Base-by-base conservation (phyloP, 2,797 vertebrate genomes). In the Champsocephalus esox region DNA sequence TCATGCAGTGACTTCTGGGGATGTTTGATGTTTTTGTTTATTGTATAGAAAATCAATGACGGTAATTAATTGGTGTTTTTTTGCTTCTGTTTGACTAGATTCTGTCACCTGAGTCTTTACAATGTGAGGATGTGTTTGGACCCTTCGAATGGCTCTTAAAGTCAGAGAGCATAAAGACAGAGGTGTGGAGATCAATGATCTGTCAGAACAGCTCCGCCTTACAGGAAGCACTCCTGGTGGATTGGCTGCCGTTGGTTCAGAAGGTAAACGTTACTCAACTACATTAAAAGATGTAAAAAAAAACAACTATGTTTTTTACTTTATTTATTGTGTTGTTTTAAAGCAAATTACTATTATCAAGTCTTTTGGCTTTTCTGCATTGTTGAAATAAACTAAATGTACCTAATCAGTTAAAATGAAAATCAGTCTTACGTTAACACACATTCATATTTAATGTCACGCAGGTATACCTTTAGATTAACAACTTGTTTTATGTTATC, bases 141-240 rank as follows among this genome's bases (percentile, higher is more conserved):
- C 82, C 87, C 14, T 94, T 93, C 5, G 83, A 88, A 56, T 94
- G 93, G 91, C 82, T 95, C 50, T 75, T 93, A 13, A 57, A 80
- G 34, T 80, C 82, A 5, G 66, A 87, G 57, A 92, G 73, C 44
- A 7, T 93, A 32, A 72, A 80, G 16, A 21, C 62, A 1, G 74
- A 90, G 17, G 38, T 87, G 41, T 95, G 83, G 92, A 78, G 45
- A 34, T 63, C 85, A 21, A 1, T 89, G 4, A 65, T 95, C 56
- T 95, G 94, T 65, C 64, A 84, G 12, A 91, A 93, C 77, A 57
- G 5, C 17, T 75, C 85, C 1, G 1, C 13, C 32, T n/a, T 91
- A 0, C 38, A 81, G 19, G 3, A 92, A 9, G 51, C 34, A 1
- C 50, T 94, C 13, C 43, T 82, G 21, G 51, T 8, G 59, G 74